Evolutionary conservation across 2,888 invertebrate genomes (phyloP), one percentile per base, ranked within the genome.

Genomic region (Thera britannica): DNA sequence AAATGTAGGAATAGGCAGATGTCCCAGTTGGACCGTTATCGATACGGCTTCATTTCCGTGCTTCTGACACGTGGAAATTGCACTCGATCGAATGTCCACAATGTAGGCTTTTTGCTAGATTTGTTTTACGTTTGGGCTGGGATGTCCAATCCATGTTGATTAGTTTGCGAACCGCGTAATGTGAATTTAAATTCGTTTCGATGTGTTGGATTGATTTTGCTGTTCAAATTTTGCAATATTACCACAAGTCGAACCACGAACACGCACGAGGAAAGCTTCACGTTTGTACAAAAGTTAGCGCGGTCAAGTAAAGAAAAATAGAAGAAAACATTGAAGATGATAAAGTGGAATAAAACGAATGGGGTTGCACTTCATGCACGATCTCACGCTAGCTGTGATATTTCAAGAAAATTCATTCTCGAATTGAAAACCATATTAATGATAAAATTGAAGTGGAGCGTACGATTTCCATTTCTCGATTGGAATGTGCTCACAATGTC

Each of bases 21-120:
- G 69, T 70, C 52, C 55, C 68, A 44, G 49, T 49, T 52, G n/a
- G n/a, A 11, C 52, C 75, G 79, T 76, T 81, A 83, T 84, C 82
- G 80, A 83, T 78, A 23, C 23, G 23, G 80, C 83, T 88, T 85
- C 84, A 91, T 92, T 91, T 92, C 92, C 91, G 87, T 74, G 71
- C 64, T 76, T 75, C 73, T 79, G 86, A 83, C 89, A 85, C 78
- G 74, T 89, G 90, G 91, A 91, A 91, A 90, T 91, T 89, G 88
- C 85, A 76, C 76, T 80, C 78, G 80, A 79, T 81, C 79, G 79
- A 73, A 72, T 77, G 75, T 76, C 75, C 71, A 79, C 46, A 76
- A 67, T 66, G 73, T 77, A 71, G 69, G 68, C 51, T 62, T 75
- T 75, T 77, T 75, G 68, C 67, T 12, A 65, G 64, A 72, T 74